Evolutionary conservation across 23 tunicate genomes (phyloP), one percentile per base, ranked within the genome.

Genomic region (Halocynthia roretzi): DNA sequence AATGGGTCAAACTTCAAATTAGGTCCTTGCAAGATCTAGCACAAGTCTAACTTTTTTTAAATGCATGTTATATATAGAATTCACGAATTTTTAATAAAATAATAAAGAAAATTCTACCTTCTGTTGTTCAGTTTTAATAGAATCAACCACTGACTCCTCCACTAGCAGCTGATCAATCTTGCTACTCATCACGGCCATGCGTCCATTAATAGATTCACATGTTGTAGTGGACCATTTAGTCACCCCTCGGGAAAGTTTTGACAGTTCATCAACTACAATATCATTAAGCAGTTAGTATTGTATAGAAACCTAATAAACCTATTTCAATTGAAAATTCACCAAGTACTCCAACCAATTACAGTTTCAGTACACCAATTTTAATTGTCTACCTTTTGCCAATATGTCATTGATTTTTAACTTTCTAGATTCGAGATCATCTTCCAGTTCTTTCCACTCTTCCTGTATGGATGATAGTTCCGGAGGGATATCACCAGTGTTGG

Each of bases 151-250:
- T 15, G 68, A 44, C 50, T 61, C 75, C 12, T 77, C 75, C 8
- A 56, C 50, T 10, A 61, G 48, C 14, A 74, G 40, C 0, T 74
- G 55, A 53, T 74, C 78, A 9, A 74, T 8, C 23, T 18, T 21
- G 10, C 40, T 14, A 8, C 56, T 64, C 10, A 74, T 62, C 49
- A 8, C 56, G 55, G 10, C 23, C 63, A 56, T 74, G 20, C 63
- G 78, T 54, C 56, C 78, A n/a, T 74, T 64, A 21, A 74, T 56
- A 15, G 58, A 75, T n/a, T 81, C 71, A 4, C 77, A 18, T 8
- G 51, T 83, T 52, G 62, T 48, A 14, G 61, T 83, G 22, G 84
- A 85, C 90, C 90, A 85, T 23, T 83, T 62, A 75, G 52, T 62
- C 53, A 85, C 80, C 23, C 71, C 83, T 71, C 73, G 55, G 18